Percentiles rank a stretch among this genome's conserved stretches.
Conservation (phyloP, 2,797 vertebrate species). For the Echiichthys vipera region DNA sequence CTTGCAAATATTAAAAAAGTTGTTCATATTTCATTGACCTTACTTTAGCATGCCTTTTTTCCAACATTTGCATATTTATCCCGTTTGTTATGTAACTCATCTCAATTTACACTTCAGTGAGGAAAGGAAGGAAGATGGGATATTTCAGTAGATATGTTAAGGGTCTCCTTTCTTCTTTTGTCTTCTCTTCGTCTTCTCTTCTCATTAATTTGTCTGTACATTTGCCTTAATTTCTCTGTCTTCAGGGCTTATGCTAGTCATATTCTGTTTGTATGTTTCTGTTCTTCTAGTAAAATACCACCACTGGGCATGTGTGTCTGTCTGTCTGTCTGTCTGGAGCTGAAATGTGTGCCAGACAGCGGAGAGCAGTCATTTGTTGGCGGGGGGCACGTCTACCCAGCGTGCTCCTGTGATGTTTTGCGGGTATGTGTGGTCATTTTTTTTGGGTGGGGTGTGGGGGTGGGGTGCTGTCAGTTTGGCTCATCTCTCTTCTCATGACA, state of each 20-base stretch:
- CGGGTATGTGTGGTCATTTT: constrained; percentile 3
- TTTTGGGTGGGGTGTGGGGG: too few species aligned
- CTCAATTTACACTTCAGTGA: neutral
- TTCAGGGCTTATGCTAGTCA: constrained; percentile 1
- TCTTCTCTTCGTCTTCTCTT: neutral
- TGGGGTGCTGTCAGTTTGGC: constrained; percentile 61
- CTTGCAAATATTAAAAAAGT: neutral
- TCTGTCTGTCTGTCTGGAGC: constrained; percentile 38
- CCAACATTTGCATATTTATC: neutral
- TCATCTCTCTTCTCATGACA: constrained; percentile 45
- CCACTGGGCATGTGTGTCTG: constrained; percentile 36
- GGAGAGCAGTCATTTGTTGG: constrained; percentile 37
- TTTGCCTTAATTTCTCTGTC: constrained; percentile 1
- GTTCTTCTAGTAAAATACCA: constrained; percentile 30
- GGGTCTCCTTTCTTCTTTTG: constrained; percentile 1
- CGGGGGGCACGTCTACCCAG: constrained; percentile 14
- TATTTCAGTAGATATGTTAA: neutral
- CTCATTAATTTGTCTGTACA: neutral
- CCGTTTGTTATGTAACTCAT: neutral
- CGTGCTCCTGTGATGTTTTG: constrained; percentile 28
- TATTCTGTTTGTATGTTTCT: constrained; percentile 4
- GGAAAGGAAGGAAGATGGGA: neutral
- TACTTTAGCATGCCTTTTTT: neutral
- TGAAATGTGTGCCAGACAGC: constrained; percentile 59
- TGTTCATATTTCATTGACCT: constrained; percentile 21